A percentile compares a stretch with the other conserved stretches of the same genome.
These are phyloP conservation scores for Thereva unica DNA, from an alignment of 2,888 invertebrate species.

Conservation along the genomic window DNA sequence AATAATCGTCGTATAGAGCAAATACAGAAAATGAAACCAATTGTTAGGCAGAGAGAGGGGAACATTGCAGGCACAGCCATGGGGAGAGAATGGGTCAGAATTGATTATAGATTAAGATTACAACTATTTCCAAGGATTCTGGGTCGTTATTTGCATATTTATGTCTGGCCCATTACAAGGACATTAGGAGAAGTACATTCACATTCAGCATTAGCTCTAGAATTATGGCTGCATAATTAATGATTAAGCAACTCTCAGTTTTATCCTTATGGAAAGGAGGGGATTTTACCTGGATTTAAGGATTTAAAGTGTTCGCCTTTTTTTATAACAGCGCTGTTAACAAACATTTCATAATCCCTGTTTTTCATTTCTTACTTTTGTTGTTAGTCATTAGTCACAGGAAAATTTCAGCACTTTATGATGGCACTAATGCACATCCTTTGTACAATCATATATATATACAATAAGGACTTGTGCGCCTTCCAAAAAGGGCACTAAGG, in stretches of 20 bases:
- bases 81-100: background rate
- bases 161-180: constrained; percentile 16
- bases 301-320: too few species aligned
- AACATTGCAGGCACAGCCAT: background rate
- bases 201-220: too few species aligned
- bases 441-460: constrained; percentile 8
- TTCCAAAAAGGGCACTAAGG: constrained; percentile 18
- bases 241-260: background rate
- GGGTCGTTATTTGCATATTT: constrained; percentile 32
- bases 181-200: background rate
- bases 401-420: too few species aligned
- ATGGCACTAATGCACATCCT: background rate
- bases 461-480: constrained; percentile 15
- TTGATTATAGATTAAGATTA: constrained; percentile 25
- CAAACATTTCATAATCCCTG: too few species aligned
- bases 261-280: too few species aligned
- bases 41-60: background rate
- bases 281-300: too few species aligned
- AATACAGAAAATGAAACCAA: background rate
- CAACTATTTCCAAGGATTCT: constrained; percentile 13
- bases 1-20: constrained; percentile 24
- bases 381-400: too few species aligned
- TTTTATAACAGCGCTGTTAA: too few species aligned
- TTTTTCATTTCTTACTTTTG: too few species aligned
- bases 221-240: constrained; percentile 11